A percentile compares a stretch with the other conserved stretches of the same genome.
phyloP scores from a whole-genome alignment of 2,113 vertebrate genomes.

The Melanotaenia duboulayi region DNA sequence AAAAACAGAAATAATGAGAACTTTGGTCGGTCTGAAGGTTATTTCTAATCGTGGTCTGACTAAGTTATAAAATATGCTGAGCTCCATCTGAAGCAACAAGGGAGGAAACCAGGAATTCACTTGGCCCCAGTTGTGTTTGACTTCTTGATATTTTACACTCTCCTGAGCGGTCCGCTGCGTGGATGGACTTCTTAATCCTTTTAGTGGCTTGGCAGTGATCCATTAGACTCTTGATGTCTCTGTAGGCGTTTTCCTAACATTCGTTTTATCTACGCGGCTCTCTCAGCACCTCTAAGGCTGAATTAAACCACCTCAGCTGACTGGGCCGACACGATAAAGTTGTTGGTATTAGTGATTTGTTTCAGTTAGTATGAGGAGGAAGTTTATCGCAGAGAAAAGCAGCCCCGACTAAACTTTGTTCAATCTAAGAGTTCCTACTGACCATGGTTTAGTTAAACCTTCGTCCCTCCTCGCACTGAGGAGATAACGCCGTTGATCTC shows the following conservation, averaged over 20 bases:
- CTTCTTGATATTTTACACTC: slow-evolving; percentile 25
- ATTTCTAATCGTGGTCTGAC: no score
- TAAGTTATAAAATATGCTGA: background rate
- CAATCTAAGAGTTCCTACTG: slow-evolving; percentile 13
- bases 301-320: slow-evolving; percentile 14
- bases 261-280: slow-evolving; percentile 26
- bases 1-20: background rate
- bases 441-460: slow-evolving; percentile 17
- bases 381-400: slow-evolving; percentile 24
- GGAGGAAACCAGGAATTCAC: slow-evolving; percentile 57
- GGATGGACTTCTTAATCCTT: slow-evolving; percentile 47
- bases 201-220: slow-evolving; percentile 50
- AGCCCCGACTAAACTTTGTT: slow-evolving; percentile 31
- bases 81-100: background rate
- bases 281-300: background rate
- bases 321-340: background rate
- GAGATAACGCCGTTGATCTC: slow-evolving; percentile 29
- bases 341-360: slow-evolving; percentile 25
- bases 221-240: slow-evolving; percentile 27
- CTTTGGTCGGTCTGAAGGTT: no score
- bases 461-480: slow-evolving; percentile 2
- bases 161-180: slow-evolving; percentile 34
- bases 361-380: slow-evolving; percentile 46
- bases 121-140: slow-evolving; percentile 38
- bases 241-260: slow-evolving; percentile 29